A percentile compares a stretch with the other conserved stretches of the same genome.
Evolutionary conservation across 2,888 invertebrate species (phyloP).

Genomic region (Diaperis boleti): DNA sequence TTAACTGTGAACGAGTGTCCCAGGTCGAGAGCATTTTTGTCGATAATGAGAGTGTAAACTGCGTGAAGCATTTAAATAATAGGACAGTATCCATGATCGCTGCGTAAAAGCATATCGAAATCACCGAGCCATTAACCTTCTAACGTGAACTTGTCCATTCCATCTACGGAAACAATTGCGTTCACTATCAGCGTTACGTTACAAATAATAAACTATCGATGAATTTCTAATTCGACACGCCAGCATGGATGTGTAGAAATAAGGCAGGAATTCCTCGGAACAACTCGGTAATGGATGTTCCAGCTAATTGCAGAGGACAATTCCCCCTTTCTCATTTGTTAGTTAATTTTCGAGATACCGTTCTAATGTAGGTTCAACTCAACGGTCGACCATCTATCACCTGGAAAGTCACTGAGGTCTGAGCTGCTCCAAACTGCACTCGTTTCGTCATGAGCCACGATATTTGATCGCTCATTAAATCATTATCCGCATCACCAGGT

Average conservation of each 20-base stretch:
- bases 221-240: constrained; percentile 38
- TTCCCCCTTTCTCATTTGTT: constrained; percentile 25
- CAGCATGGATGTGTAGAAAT: constrained; percentile 11
- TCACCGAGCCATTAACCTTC: constrained; percentile 41
- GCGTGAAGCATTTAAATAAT: constrained; percentile 18
- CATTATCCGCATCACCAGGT: constrained; percentile 56
- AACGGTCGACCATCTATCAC: constrained; percentile 28
- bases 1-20: background rate
- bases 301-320: constrained; percentile 16
- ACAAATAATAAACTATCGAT: constrained; percentile 32
- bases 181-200: constrained; percentile 35
- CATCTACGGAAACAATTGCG: constrained; percentile 40
- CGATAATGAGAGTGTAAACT: background rate
- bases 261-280: constrained; percentile 8
- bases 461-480: constrained; percentile 54
- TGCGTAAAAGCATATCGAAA: constrained; percentile 34
- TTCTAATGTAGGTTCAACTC: constrained; percentile 30
- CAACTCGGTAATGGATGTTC: constrained; percentile 19
- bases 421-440: constrained; percentile 28
- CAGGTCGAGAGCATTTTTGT: background rate
- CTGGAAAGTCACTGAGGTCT: background rate
- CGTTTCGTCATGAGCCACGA: constrained; percentile 58
- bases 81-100: constrained; percentile 13
- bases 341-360: constrained; percentile 30
- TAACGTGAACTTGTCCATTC: constrained; percentile 38